Conservation (phyloP, 2,797 vertebrate species). For the Menidia menidia region DNA sequence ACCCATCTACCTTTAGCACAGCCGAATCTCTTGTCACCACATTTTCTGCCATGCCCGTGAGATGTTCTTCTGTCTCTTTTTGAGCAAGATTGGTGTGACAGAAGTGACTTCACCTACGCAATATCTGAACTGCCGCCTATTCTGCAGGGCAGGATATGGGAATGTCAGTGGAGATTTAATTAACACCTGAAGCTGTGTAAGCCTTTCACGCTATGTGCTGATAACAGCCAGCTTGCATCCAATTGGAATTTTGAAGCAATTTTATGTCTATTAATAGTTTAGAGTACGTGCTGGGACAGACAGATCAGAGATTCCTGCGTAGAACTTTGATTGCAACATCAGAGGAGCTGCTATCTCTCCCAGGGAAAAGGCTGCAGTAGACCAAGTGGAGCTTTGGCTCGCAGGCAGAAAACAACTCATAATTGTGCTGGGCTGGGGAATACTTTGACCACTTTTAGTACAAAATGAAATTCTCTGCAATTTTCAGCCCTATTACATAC, state of each 20-base stretch:
- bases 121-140: conserved; percentile 58
- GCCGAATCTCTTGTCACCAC: conserved; percentile 57
- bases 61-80: conserved; percentile 53
- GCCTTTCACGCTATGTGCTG: conserved; percentile 63
- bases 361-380: conserved; percentile 49
- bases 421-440: conserved; percentile 56
- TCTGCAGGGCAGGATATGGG: conserved; percentile 64
- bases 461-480: conserved; percentile 25
- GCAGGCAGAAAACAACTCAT: conserved; percentile 43
- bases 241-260: conserved; percentile 60
- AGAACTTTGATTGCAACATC: conserved; percentile 77
- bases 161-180: conserved; percentile 77
- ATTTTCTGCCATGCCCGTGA: conserved; percentile 37
- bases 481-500: background rate
- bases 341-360: conserved; percentile 59
- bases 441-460: conserved; percentile 51
- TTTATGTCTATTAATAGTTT: conserved; percentile 75
- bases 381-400: conserved; percentile 41
- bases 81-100: conserved; percentile 65
- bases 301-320: conserved; percentile 71
- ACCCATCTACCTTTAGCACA: conserved; percentile 65
- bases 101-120: conserved; percentile 59
- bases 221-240: conserved; percentile 69
- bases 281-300: conserved; percentile 61
- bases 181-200: conserved; percentile 75